These are phyloP conservation scores for Tenthredo mesomela DNA, from an alignment of 2,888 invertebrate genomes.

Conservation along the genomic window DNA sequence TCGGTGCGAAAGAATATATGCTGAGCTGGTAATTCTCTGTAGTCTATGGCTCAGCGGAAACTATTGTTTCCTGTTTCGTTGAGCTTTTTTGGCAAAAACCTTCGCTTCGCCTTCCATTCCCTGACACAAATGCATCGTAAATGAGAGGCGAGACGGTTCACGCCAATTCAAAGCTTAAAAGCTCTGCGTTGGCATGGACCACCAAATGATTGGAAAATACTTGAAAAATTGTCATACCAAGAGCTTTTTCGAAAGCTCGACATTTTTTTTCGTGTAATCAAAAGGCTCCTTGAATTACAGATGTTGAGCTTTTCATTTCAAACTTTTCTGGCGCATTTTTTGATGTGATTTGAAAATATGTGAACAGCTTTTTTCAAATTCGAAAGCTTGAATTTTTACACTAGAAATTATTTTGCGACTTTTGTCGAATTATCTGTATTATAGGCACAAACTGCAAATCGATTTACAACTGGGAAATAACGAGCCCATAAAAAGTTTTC, in stretches of 20 bases:
- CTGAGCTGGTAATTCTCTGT: constrained; percentile 38
- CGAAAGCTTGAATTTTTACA: no score
- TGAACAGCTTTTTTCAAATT: no score
- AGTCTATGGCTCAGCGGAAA: constrained; percentile 44
- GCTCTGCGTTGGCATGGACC: background rate
- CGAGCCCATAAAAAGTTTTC: no score
- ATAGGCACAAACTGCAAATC: no score
- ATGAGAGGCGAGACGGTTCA: constrained; percentile 26
- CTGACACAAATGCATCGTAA: constrained; percentile 47
- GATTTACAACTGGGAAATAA: background rate
- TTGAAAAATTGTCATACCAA: background rate
- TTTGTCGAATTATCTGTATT: no score
- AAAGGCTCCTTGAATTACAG: no score
- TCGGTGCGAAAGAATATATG: constrained; percentile 26
- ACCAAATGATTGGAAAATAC: background rate
- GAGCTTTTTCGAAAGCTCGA: no score
- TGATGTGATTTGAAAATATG: no score
- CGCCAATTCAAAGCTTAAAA: background rate
- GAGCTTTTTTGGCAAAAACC: constrained; percentile 20
- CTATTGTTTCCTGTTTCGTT: constrained; percentile 53
- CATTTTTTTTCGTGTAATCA: no score
- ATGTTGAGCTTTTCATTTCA: no score
- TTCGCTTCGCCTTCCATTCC: background rate
- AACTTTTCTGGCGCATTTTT: no score
- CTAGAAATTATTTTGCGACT: no score